These are phyloP conservation scores for Euborellia annulipes DNA, from an alignment of 1,140 invertebrate species.

Conservation along the genomic window DNA sequence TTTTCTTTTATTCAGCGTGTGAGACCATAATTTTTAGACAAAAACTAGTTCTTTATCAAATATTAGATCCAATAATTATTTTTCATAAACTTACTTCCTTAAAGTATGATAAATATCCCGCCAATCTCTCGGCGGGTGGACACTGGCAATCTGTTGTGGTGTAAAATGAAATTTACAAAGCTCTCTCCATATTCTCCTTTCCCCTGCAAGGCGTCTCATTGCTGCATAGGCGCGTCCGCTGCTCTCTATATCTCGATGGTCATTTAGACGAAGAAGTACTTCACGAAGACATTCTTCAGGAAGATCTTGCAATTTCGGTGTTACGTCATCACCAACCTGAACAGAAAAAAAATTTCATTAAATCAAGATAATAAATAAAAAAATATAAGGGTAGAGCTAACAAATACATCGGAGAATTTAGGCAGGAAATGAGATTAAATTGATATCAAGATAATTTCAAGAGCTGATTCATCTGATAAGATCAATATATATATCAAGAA, in stretches of 20 bases:
- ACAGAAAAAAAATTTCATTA: constrained; percentile 23
- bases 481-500: too few species aligned
- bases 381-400: too few species aligned
- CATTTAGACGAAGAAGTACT: constrained; percentile 74
- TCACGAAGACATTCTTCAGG: constrained; percentile 87
- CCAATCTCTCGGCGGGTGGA: constrained; percentile 39
- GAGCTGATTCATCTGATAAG: too few species aligned
- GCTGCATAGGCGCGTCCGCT: constrained; percentile 49
- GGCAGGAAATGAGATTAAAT: too few species aligned
- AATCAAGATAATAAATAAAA: too few species aligned
- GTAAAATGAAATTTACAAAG: constrained; percentile 86
- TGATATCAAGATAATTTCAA: too few species aligned
- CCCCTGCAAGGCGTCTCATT: constrained; percentile 65
- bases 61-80: too few species aligned
- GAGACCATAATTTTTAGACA: too few species aligned
- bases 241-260: constrained; percentile 77
- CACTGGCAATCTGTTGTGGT: constrained; percentile 60
- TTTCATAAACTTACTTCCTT: constrained; percentile 41
- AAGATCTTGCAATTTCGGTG: constrained; percentile 71
- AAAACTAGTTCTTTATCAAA: too few species aligned
- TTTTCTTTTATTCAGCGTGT: too few species aligned
- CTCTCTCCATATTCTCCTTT: constrained; percentile 82
- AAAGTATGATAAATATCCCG: constrained; percentile 54
- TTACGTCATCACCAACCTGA: constrained; percentile 65
- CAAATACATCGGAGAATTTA: too few species aligned